Evolutionary conservation across 30 jellyfish, hydroid and myxozoan species (phyloP), one percentile per base, ranked within the genome.

Genomic region (Aurelia aurita complex sp. Pacific): DNA sequence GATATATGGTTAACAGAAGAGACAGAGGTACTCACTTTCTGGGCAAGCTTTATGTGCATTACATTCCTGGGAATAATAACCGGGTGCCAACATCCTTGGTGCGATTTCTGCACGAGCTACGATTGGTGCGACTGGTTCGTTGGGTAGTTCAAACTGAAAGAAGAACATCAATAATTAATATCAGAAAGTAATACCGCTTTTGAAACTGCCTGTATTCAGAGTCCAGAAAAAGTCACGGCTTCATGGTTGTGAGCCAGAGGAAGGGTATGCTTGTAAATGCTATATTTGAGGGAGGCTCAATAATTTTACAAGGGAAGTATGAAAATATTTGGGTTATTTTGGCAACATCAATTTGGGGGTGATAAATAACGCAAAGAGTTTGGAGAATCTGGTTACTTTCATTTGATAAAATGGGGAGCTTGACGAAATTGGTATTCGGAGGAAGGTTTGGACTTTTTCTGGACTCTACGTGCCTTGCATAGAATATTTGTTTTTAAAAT

Each of bases 11-110:
- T 23, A 23, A 23, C 29, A 23, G 29, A 23, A 23, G 29, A 23
- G 29, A 23, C 29, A 23, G 29, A 23, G 29, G 29, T 11, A 64
- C 98, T 86, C 76, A 92, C 98, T 92, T 83, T 92, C 98, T 9
- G 98, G 98, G 96, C 98, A 92, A 40, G 98, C 97, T 60, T 92
- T 92, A 91, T 92, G 98, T 63, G 97, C 98, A 74, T 92, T 92
- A 71, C 98, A 92, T 87, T 92, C 98, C 71, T 92, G 98, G 19
- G 98, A 92, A 88, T 92, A 92, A 89, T 92, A 92, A 13, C 98
- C 98, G 2, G 98, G 98, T 15, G 98, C 98, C 77, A 92, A 68
- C 98, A 92, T 92, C 50, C 98, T 91, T 36, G 98, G 98, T 35
- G 95, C 97, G 46, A 92, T 92, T 69, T 92, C 98, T 14, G 70